Evolutionary conservation across 2,888 invertebrate species (phyloP).

Genomic region (Macropis europaea): DNA sequence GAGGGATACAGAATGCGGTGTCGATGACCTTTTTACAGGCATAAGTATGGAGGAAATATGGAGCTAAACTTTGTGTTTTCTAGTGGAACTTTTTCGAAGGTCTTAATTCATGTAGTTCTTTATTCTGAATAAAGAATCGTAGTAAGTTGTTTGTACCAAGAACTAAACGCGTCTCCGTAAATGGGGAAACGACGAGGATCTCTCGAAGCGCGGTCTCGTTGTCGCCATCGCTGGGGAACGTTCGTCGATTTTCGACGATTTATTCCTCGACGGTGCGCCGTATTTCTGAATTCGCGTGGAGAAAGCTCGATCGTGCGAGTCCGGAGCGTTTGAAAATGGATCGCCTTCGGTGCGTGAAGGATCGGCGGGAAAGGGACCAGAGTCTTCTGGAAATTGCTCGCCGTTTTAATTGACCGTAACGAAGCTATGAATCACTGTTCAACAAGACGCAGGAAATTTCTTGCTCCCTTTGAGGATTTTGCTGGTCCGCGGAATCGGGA

Average conservation of each 20-base stretch:
- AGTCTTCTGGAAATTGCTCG: constrained; percentile 15
- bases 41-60: no score
- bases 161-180: constrained; percentile 31
- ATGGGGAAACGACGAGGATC: constrained; percentile 23
- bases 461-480: background rate
- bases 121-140: no score
- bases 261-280: constrained; percentile 24
- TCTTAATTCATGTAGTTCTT: no score
- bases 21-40: no score
- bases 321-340: background rate
- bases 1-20: no score
- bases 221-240: background rate
- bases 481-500: background rate
- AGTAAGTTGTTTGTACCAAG: no score
- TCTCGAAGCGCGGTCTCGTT: background rate
- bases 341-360: background rate
- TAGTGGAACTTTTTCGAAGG: no score
- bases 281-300: constrained; percentile 16
- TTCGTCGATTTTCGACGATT: constrained; percentile 26
- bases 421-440: background rate
- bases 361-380: background rate
- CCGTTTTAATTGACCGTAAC: constrained; percentile 21
- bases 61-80: no score
- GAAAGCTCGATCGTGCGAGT: constrained; percentile 9
- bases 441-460: background rate